A percentile compares a stretch with the other conserved stretches of the same genome.
Conservation (phyloP, 2,888 invertebrate genomes). For the Cantharis lateralis region DNA sequence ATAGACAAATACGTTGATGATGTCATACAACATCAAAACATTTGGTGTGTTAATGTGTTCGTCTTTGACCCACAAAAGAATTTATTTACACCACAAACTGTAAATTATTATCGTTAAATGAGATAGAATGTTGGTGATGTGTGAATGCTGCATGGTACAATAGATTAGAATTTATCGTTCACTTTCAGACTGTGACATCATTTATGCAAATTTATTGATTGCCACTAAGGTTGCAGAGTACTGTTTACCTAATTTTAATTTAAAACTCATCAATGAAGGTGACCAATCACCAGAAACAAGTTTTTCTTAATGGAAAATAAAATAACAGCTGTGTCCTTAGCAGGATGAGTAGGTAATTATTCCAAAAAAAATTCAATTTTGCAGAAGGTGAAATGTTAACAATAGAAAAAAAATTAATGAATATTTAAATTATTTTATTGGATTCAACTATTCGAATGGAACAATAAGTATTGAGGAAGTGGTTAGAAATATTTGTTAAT, state of each 20-base stretch:
- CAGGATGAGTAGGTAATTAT: neutral
- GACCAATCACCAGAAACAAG: neutral
- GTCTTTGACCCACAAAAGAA: conserved; percentile 2
- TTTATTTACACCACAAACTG: neutral
- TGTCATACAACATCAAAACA: conserved; percentile 20
- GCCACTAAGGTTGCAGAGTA: neutral
- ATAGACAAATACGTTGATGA: conserved; percentile 22
- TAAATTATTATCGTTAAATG: neutral
- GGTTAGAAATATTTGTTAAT: neutral
- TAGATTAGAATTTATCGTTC: neutral
- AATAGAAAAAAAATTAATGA: neutral
- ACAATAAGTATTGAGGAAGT: neutral
- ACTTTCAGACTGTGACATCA: neutral
- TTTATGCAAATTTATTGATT: neutral
- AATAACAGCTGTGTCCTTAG: neutral
- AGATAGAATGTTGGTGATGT: conserved; percentile 1
- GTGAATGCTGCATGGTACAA: neutral
- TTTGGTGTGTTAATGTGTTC: conserved; percentile 8
- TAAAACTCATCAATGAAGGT: neutral
- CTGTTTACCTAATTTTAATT: neutral
- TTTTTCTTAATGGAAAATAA: neutral
- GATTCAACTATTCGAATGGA: neutral
- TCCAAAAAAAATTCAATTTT: neutral
- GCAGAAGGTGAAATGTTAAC: neutral
- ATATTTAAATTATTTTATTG: neutral